These are phyloP conservation scores for cat (Felis catus) DNA, from an alignment of 2,113 vertebrate species.

Conservation along the genomic window DNA sequence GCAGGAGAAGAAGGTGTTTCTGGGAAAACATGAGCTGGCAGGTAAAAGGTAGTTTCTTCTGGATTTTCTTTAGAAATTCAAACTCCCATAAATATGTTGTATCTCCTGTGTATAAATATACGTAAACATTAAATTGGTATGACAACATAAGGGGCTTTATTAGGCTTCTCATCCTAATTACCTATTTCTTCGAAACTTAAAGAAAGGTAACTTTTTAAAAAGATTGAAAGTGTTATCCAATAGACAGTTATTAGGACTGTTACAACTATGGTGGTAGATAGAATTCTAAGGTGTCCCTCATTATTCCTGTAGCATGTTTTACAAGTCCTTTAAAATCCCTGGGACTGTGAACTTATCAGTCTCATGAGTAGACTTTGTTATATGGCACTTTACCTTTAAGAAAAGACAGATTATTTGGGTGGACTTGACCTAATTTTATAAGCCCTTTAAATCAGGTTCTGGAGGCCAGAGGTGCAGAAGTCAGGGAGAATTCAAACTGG, in stretches of 20 bases:
- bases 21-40: neutral
- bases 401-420: neutral
- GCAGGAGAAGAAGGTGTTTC: neutral
- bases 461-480: neutral
- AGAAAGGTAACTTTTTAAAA: neutral
- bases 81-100: neutral
- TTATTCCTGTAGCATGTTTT: neutral
- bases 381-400: neutral
- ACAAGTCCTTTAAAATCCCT: neutral
- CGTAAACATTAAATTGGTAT: neutral
- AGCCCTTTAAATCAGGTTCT: neutral
- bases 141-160: neutral
- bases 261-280: neutral
- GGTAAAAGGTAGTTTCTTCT: neutral
- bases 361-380: neutral
- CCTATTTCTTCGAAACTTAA: neutral
- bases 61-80: slow-evolving; percentile 10
- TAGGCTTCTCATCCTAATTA: neutral
- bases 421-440: neutral
- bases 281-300: neutral
- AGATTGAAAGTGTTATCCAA: neutral
- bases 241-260: neutral
- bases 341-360: neutral
- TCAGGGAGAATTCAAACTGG: neutral
- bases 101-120: neutral